Conservation (phyloP, 2,888 invertebrate species). For the Hyalella azteca region DNA sequence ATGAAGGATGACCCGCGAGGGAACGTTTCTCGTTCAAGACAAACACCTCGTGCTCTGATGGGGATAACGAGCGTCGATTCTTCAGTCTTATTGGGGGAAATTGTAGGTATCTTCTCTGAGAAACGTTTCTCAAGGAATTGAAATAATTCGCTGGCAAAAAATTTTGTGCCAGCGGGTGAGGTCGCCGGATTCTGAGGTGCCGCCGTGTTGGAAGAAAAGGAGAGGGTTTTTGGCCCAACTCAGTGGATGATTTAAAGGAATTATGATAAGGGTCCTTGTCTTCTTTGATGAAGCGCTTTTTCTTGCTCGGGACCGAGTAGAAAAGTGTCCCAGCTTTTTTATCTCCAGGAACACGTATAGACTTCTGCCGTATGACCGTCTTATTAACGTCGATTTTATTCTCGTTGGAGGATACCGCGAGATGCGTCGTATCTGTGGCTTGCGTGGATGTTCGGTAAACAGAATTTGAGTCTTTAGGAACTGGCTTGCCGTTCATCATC, state of each 20-base stretch:
- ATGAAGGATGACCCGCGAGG: background rate
- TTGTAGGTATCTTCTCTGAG: slow-evolving; percentile 16
- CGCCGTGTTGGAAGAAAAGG: background rate
- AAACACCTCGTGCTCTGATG: background rate
- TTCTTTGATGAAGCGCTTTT: background rate
- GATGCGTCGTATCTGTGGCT: background rate
- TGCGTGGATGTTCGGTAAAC: background rate
- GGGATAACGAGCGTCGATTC: background rate
- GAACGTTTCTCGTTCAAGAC: background rate
- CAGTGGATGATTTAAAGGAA: background rate
- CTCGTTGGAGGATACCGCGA: background rate
- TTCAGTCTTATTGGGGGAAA: slow-evolving; percentile 13
- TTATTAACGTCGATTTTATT: background rate
- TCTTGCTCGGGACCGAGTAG: background rate
- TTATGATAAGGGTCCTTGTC: background rate
- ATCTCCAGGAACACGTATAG: background rate
- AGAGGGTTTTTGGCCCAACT: background rate
- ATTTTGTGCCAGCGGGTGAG: background rate
- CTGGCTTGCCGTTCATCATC: slow-evolving; percentile 29
- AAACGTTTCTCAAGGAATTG: background rate
- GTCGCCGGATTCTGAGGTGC: background rate
- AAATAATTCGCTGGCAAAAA: background rate
- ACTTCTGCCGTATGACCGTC: background rate
- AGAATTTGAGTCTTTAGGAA: background rate
- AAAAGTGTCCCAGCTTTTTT: background rate